Conservation (phyloP, 2,888 invertebrate species). For the Lissocephala sabroskyi region DNA sequence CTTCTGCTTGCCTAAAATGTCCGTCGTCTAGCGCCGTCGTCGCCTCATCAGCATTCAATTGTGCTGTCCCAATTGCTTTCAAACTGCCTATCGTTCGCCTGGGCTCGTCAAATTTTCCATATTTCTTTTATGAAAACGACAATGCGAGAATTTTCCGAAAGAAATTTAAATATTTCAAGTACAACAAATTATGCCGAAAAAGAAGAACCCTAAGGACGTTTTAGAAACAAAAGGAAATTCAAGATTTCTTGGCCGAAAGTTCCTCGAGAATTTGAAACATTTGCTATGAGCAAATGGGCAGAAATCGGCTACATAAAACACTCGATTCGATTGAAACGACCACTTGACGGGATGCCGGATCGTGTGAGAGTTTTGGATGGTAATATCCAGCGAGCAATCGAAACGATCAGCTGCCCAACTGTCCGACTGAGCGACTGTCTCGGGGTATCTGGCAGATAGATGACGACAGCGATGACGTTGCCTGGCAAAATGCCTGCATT, state of each 20-base stretch:
- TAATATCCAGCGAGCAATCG: too few relatives aligned
- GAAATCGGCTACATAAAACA: background rate
- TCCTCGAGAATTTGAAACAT: too few relatives aligned
- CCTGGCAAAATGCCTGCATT: conserved; percentile 54
- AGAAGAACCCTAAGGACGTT: too few relatives aligned
- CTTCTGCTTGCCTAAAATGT: background rate
- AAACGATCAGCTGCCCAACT: too few relatives aligned
- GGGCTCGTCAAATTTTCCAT: conserved; percentile 3
- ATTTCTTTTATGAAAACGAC: conserved; percentile 1
- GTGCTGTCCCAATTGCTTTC: conserved; percentile 22
- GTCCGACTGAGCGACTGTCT: background rate
- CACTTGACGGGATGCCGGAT: too few relatives aligned
- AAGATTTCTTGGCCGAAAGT: too few relatives aligned
- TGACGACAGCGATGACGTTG: too few relatives aligned
- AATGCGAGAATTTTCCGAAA: background rate
- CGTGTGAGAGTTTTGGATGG: too few relatives aligned
- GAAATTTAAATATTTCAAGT: background rate
- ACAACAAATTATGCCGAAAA: background rate
- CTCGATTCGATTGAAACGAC: too few relatives aligned
- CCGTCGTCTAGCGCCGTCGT: conserved; percentile 5
- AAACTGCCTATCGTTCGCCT: background rate
- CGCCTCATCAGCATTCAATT: conserved; percentile 54
- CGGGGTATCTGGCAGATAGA: conserved; percentile 56
- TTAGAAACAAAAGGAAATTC: too few relatives aligned
- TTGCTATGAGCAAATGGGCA: background rate